Base-by-base conservation (phyloP, 2,888 invertebrate species). In the Agriotes lineatus region DNA sequence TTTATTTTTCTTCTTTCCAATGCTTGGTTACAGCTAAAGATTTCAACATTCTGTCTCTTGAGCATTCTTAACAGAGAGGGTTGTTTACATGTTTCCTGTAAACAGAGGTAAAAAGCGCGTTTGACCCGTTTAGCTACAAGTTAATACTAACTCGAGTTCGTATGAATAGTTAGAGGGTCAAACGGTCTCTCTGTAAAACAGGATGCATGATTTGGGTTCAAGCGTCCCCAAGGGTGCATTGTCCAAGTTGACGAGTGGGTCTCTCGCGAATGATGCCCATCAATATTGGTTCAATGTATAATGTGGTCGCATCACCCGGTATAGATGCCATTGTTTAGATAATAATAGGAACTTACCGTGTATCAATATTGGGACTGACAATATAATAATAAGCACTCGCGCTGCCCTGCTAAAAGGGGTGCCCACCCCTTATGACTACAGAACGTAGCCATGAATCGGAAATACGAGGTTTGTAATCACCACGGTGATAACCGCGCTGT, bases 181-280 rank as follows among this genome's bases (percentile, higher is more conserved):
- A 62, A 68, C 37, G 44, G 45, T 54, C 50, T 68, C 39, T 58
- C 37, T 63, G 64, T 64, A 59, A 69, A 69, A 64, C 59, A 33
- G 64, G 61, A 66, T 59, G 59, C 59, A 58, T 64, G 59, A 64
- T 69, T 63, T 65, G 52, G 64, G 61, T 68, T 65, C 37, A 67
- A 71, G 52, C 33, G 56, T 45, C 45, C 66, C 54, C 63, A 52
- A 35, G 66, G 63, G 66, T 66, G 66, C 57, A 71, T 62, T 71
- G 71, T 71, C 71, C 69, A 63, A 63, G 56, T 54, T 75, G 75
- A 75, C 71, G 70, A 65, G 72, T 74, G 57, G 67, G 69, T 74
- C 74, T 74, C 75, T 68, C 52, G 74, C 70, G 75, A 73, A 71
- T 73, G 69, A 72, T 64, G 56, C 66, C 67, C 74, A 73, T 75